Percentiles rank a stretch among this genome's conserved stretches.
These are phyloP conservation scores for Dasypogon diadema DNA, from an alignment of 2,888 invertebrate species.

Conservation along the genomic window DNA sequence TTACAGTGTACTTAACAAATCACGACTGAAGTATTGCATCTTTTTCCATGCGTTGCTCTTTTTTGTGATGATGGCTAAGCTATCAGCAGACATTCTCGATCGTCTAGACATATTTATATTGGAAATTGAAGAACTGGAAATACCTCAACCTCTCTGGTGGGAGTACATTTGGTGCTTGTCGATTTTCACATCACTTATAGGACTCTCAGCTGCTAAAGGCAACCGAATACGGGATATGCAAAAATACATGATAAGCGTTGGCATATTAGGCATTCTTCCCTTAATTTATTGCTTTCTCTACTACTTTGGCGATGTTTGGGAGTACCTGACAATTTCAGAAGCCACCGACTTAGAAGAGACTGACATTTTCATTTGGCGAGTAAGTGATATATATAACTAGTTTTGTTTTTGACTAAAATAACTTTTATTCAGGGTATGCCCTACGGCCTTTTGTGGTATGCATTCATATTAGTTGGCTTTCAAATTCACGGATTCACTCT, in stretches of 20 bases:
- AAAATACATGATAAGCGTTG: slow-evolving; percentile 84
- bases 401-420: background rate
- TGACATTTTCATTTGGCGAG: slow-evolving; percentile 85
- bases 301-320: slow-evolving; percentile 87
- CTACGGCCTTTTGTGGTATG: slow-evolving; percentile 92
- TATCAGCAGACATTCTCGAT: slow-evolving; percentile 92
- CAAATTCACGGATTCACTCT: slow-evolving; percentile 91
- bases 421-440: slow-evolving; percentile 82
- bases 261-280: slow-evolving; percentile 83
- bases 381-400: slow-evolving; percentile 63
- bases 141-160: slow-evolving; percentile 86
- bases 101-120: slow-evolving; percentile 93
- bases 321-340: slow-evolving; percentile 73
- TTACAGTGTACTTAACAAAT: slow-evolving; percentile 95
- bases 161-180: slow-evolving; percentile 94
- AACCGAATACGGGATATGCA: slow-evolving; percentile 84
- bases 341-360: slow-evolving; percentile 71
- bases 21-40: slow-evolving; percentile 93
- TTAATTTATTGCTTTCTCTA: slow-evolving; percentile 83
- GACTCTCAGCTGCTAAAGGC: slow-evolving; percentile 85
- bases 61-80: slow-evolving; percentile 90
- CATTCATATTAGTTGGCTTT: slow-evolving; percentile 85
- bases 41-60: slow-evolving; percentile 93
- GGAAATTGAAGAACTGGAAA: slow-evolving; percentile 91
- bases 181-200: slow-evolving; percentile 84